Evolutionary conservation across 2,113 vertebrate genomes (phyloP), one percentile per base, ranked within the genome.

Genomic region (Varanus salvator): DNA sequence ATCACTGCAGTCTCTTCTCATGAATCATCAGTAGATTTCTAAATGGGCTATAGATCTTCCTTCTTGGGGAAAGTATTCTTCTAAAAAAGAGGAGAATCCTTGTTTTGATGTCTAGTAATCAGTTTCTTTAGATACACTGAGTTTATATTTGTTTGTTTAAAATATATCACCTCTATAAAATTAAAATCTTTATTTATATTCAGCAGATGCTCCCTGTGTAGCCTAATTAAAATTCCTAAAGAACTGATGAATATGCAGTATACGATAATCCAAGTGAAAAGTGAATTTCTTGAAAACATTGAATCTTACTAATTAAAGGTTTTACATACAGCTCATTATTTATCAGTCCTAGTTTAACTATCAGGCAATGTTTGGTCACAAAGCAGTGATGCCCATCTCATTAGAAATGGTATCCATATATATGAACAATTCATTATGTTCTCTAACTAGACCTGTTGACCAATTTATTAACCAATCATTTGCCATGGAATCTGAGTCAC

Each of bases 31-130:
- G 91, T 27, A 74, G 74, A 48, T 86, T 74, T 90, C 71, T 82
- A 82, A 90, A 86, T 82, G 77, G 34, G 85, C 92, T 91, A 86
- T 94, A 95, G 94, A 93, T 95, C 92, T 92, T 92, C n/a, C 57
- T 38, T 84, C 72, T 15, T 14, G 87, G 38, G 25, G n/a, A 84
- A 92, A 91, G 50, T 38, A 7, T 57, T 92, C 75, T 92, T 90
- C 31, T 0, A 88, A 80, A 57, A 44, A 60, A 76, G 71, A 90
- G 76, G 84, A 85, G 81, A 93, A 88, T 93, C 69, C 81, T 94
- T 54, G 15, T 90, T 89, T 74, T 94, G 91, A 93, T 90, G 15
- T 88, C 93, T 92, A 75, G 2, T 94, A 88, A 94, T 92, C 87
- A 91, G 75, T 89, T 91, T 92, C 92, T 87, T 92, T 90, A 95